A percentile compares a stretch with the other conserved stretches of the same genome.
phyloP scores from a whole-genome alignment of 30 jellyfish, hydroid and myxozoan genomes.

The Aurelia aurita region DNA sequence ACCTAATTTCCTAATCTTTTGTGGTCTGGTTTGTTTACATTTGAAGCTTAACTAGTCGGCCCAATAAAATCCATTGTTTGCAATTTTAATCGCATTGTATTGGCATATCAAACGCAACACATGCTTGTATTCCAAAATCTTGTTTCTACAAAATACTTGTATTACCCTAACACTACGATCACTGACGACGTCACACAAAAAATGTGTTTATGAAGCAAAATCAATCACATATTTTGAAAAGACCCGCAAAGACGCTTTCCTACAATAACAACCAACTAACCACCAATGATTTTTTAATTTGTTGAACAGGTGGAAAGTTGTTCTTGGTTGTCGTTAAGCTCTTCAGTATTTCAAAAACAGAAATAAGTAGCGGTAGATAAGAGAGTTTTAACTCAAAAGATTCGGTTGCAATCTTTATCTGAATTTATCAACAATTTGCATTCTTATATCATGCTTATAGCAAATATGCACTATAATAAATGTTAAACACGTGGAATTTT shows the following conservation, averaged over 20 bases:
- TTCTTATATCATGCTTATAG: too few relatives aligned
- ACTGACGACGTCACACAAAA: too few relatives aligned
- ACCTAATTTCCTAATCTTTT: too few relatives aligned
- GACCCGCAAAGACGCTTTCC: constrained; percentile 25
- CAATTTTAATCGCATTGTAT: too few relatives aligned
- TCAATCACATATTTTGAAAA: neutral
- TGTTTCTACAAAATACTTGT: too few relatives aligned
- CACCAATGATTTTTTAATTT: neutral
- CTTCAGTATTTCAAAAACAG: neutral
- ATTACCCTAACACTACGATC: too few relatives aligned
- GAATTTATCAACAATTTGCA: neutral
- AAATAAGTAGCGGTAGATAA: constrained; percentile 13
- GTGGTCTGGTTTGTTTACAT: too few relatives aligned
- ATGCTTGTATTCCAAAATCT: neutral
- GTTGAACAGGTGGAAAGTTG: constrained; percentile 42
- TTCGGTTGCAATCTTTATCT: neutral
- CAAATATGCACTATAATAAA: neutral
- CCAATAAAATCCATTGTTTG: too few relatives aligned
- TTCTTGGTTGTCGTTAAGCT: neutral
- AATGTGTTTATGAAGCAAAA: neutral
- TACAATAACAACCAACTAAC: constrained; percentile 29
- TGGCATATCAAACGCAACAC: too few relatives aligned
- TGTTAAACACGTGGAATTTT: constrained; percentile 1
- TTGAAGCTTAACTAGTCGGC: too few relatives aligned
- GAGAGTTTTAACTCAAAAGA: neutral